Conservation (phyloP, 2,113 vertebrate genomes). For the Dinomys branickii region DNA sequence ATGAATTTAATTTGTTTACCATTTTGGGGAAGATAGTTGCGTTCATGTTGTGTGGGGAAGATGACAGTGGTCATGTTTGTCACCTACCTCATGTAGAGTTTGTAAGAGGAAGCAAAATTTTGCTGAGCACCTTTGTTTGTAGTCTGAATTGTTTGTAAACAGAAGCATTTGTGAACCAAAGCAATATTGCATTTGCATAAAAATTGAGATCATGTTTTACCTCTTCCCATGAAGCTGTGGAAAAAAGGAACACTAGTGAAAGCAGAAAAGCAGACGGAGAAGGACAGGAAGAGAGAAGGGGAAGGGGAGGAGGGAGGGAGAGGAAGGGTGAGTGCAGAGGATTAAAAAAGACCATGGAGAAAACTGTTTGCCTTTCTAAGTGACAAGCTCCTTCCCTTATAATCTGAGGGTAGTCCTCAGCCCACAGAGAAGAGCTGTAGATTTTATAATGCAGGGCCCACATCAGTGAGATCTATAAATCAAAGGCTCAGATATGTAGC, state of each 20-base stretch:
- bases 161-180: not conserved
- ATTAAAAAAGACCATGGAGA: not conserved
- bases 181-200: not conserved
- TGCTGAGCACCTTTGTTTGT: not conserved
- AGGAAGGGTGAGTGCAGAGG: no score
- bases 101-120: not conserved
- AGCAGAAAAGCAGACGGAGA: not conserved
- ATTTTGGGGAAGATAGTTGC: not conserved
- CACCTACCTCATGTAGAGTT: not conserved
- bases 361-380: not conserved
- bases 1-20: not conserved
- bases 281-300: not conserved
- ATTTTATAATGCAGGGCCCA: not conserved
- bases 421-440: fast-evolving
- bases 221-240: not conserved
- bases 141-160: not conserved
- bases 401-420: not conserved
- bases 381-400: fast-evolving
- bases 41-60: not conserved
- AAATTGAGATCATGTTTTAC: not conserved
- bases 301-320: not conserved
- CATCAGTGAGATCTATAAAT: not conserved
- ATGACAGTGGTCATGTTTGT: not conserved
- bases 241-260: not conserved
- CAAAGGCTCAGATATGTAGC: fast-evolving